Evolutionary conservation across 2,888 invertebrate species (phyloP).

Genomic region (Palloptera scutellata): DNA sequence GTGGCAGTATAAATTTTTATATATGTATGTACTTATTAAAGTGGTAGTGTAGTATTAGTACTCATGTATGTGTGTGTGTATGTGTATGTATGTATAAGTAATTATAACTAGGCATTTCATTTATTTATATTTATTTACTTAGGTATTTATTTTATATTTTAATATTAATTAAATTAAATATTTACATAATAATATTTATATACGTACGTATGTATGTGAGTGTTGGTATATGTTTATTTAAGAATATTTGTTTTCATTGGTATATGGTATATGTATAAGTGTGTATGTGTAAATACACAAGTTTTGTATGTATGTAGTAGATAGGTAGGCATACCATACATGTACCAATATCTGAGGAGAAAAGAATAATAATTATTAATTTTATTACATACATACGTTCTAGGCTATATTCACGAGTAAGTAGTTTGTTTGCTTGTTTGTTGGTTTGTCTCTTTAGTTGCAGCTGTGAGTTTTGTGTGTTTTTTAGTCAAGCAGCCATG

Average conservation of each 20-base stretch:
- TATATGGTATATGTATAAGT: slow-evolving; percentile 31
- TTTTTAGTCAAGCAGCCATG: slow-evolving; percentile 19
- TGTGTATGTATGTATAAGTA: background rate
- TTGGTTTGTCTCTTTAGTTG: slow-evolving; percentile 40
- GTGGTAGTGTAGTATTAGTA: background rate
- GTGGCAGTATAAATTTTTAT: slow-evolving; percentile 34
- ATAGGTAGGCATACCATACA: slow-evolving; percentile 32
- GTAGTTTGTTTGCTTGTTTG: slow-evolving; percentile 39
- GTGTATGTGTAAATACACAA: slow-evolving; percentile 32
- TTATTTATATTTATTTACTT: slow-evolving; percentile 15
- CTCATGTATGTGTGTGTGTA: background rate
- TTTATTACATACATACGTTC: slow-evolving; percentile 14
- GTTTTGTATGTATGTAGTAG: slow-evolving; percentile 22
- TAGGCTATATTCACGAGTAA: slow-evolving; percentile 38
- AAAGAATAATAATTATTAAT: slow-evolving; percentile 18
- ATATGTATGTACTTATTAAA: slow-evolving; percentile 8
- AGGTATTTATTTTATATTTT: background rate
- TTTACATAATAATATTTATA: slow-evolving; percentile 26
- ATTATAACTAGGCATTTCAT: background rate
- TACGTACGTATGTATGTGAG: slow-evolving; percentile 3
- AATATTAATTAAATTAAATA: slow-evolving; percentile 35
- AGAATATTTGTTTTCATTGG: background rate
- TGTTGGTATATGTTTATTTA: slow-evolving; percentile 2
- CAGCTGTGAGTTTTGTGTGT: slow-evolving; percentile 33
- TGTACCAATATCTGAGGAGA: slow-evolving; percentile 22